phyloP scores from a whole-genome alignment of 2,797 vertebrate genomes.

The Leuciscus waleckii region DNA sequence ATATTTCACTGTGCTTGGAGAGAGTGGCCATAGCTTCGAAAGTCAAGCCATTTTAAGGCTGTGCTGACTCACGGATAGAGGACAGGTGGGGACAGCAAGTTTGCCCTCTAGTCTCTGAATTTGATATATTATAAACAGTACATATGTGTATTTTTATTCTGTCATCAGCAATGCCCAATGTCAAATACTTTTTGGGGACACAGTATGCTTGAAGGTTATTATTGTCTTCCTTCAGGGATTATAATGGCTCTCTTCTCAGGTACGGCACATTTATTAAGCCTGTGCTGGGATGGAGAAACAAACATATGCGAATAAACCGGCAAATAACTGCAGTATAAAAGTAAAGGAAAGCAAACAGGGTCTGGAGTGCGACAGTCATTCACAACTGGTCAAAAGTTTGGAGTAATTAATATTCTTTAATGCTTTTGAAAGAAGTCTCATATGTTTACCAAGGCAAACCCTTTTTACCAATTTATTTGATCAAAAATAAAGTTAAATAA shows the following conservation, averaged over 20 bases:
- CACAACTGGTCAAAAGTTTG: neutral
- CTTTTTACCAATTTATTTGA: neutral
- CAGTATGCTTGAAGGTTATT: conserved; percentile 17
- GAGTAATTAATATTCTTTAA: neutral
- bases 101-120: neutral
- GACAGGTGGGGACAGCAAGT: conserved; percentile 8
- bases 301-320: neutral
- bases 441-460: neutral
- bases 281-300: neutral
- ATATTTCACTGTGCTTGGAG: conserved; percentile 63
- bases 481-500: neutral
- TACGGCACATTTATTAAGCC: neutral
- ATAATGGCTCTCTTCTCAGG: conserved; percentile 11
- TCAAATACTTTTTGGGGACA: conserved; percentile 5
- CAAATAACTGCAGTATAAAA: neutral
- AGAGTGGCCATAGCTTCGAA: neutral
- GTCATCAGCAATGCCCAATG: neutral
- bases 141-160: neutral
- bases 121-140: neutral
- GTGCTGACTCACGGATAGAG: neutral
- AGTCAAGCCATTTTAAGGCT: neutral
- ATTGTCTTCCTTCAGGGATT: neutral
- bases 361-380: neutral
- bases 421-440: neutral
- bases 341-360: neutral